Percentiles rank a stretch among this genome's conserved stretches.
Conservation (phyloP, 2,113 vertebrate genomes). For the Lophius piscatorius region DNA sequence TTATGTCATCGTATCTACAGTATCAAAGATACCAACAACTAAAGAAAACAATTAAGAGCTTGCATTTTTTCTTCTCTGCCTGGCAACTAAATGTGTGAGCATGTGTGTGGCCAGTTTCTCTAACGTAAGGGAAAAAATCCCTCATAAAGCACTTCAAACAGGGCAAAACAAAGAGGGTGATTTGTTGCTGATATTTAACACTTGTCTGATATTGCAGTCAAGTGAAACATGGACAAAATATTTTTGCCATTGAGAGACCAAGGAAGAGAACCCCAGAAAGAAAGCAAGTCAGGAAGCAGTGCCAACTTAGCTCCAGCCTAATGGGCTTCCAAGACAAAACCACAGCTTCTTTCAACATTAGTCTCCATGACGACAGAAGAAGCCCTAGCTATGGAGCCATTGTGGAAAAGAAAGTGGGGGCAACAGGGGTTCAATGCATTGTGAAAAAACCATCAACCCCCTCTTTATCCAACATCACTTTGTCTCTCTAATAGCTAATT, state of each 20-base stretch:
- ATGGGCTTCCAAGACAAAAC: constrained; percentile 76
- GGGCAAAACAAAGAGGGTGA: constrained; percentile 51
- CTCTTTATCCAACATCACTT: constrained; percentile 60
- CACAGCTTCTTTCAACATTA: constrained; percentile 78
- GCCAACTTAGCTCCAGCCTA: constrained; percentile 60
- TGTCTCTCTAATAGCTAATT: constrained; percentile 73
- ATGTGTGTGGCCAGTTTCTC: constrained; percentile 17
- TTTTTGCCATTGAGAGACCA: constrained; percentile 43
- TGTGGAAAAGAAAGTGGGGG: constrained; percentile 58
- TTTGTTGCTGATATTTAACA: constrained; percentile 50
- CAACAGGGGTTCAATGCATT: constrained; percentile 68
- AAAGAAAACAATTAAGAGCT: constrained; percentile 34
- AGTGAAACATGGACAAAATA: constrained; percentile 52
- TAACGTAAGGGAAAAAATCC: constrained; percentile 5
- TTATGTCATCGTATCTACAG: constrained; percentile 30
- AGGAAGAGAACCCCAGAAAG: constrained; percentile 49
- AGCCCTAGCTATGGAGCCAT: constrained; percentile 62
- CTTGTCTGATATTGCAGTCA: constrained; percentile 36
- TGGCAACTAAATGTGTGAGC: background rate
- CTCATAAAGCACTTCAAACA: constrained; percentile 27
- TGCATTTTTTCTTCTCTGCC: constrained; percentile 9
- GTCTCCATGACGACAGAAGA: constrained; percentile 75
- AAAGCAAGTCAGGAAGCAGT: constrained; percentile 55
- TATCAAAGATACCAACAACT: constrained; percentile 6
- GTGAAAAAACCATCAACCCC: constrained; percentile 61